Evolutionary conservation across 1,140 invertebrate species (phyloP).

Genomic region (Lepidurus couesii): DNA sequence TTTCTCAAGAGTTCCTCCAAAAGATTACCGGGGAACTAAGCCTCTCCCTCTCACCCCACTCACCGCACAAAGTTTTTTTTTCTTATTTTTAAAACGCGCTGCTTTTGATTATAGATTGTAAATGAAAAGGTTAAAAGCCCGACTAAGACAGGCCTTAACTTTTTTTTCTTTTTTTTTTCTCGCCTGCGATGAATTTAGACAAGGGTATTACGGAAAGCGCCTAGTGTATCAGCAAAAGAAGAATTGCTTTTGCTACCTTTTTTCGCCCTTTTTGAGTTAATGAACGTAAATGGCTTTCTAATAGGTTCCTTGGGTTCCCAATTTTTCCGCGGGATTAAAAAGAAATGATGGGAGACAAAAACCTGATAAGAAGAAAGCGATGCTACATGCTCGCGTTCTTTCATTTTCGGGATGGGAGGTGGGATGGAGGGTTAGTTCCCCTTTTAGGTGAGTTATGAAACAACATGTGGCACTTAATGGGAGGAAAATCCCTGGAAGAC

Average conservation of each 20-base stretch:
- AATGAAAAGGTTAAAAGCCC: conserved; percentile 10
- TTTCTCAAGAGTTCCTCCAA: too few relatives aligned
- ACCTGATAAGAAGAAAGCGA: neutral
- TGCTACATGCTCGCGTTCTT: neutral
- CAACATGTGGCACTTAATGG: conserved; percentile 15
- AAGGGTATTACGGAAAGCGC: neutral
- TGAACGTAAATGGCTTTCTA: conserved; percentile 19
- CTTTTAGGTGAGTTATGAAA: conserved; percentile 5
- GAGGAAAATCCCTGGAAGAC: neutral
- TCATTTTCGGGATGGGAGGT: neutral
- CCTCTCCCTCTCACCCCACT: too few relatives aligned
- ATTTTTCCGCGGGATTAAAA: conserved; percentile 15
- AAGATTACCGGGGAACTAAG: too few relatives aligned
- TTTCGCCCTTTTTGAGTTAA: neutral
- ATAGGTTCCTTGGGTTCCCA: neutral
- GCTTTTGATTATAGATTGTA: neutral
- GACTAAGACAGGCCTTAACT: neutral
- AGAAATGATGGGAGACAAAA: conserved; percentile 10
- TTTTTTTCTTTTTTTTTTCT: neutral
- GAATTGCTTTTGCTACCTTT: neutral
- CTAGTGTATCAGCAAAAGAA: neutral
- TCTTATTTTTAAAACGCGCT: neutral
- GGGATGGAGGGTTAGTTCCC: neutral
- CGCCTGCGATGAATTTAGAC: neutral
- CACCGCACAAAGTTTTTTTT: too few relatives aligned